Base-by-base conservation (phyloP, 2,113 vertebrate species). In the Perca schrenkii region DNA sequence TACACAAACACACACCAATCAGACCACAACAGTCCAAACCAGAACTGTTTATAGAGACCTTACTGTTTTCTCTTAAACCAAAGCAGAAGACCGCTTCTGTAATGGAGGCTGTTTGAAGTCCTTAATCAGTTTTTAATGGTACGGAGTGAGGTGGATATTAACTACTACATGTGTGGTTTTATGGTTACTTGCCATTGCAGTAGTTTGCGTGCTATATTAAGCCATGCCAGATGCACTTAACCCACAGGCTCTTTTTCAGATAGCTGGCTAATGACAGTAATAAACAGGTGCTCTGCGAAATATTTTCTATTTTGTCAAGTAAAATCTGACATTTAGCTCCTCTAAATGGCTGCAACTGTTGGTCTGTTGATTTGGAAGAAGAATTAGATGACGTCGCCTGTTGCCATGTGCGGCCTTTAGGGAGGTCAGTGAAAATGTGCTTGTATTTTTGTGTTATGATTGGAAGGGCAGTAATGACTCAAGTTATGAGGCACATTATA, bases 41-140 rank as follows among this genome's bases (percentile, higher is more conserved):
- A 76, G 82, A 86, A 56, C 80, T 89, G 85, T 91, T 93, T 91
- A 93, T 91, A 86, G 86, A 91, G 83, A 83, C 79, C 80, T 88
- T 47, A 85, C 61, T 81, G 71, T 92, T 89, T 89, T 86, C 86
- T 80, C 83, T 79, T 80, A 82, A 88, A 91, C 82, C 67, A 71
- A 83, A 87, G 80, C 84, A 89, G 85, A 87, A 85, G 83, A 88
- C 62, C 50, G 80, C 86, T 91, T 90, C 87, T 92, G 86, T 88
- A 88, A 88, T 50, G 69, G 70, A 76, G 78, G 62, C 80, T 66
- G 77, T 93, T 94, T 94, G 89, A 94, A 92, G 89, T 91, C 91
- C 85, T 89, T 90, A 94, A 93, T 93, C 90, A 91, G 86, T 85
- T 92, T 94, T 90, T 92, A 92, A 93, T 87, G 83, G 79, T 83